Percentiles rank a stretch among this genome's conserved stretches.
These are phyloP conservation scores for Glyphotaelius pellucidus DNA, from an alignment of 2,888 invertebrate species.

Conservation along the genomic window DNA sequence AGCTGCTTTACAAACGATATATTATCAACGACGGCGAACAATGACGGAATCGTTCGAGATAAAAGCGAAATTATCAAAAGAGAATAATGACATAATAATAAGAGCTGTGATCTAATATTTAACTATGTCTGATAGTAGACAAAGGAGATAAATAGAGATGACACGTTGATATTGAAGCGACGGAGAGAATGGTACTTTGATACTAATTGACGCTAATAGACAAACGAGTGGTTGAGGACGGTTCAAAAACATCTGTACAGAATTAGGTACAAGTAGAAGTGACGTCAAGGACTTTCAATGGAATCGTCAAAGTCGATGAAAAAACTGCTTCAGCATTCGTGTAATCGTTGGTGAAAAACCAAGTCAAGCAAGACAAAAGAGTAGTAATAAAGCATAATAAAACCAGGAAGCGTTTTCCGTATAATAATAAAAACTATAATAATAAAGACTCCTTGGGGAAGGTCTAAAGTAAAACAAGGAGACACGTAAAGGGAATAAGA, in stretches of 20 bases:
- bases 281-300: not conserved
- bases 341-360: not conserved
- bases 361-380: not conserved
- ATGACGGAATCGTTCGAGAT: constrained; percentile 6
- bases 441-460: too few relatives aligned
- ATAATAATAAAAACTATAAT: too few relatives aligned
- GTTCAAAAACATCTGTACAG: not conserved
- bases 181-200: not conserved
- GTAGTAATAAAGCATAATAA: not conserved
- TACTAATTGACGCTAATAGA: not conserved
- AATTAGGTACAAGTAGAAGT: not conserved
- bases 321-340: not conserved
- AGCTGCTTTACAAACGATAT: not conserved
- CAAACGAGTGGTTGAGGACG: not conserved
- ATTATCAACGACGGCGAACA: not conserved
- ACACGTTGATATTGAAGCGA: not conserved
- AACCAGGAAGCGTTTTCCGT: not conserved
- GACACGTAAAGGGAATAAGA: not conserved
- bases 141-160: not conserved
- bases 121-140: not conserved
- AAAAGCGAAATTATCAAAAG: constrained; percentile 24
- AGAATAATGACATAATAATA: constrained; percentile 6
- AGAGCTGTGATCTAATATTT: not conserved
- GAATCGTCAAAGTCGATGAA: not conserved
- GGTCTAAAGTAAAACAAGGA: too few relatives aligned